Percentiles rank a stretch among this genome's conserved stretches.
Evolutionary conservation across 35 echinoderm and acorn worm genomes (phyloP).

Genomic region (Anneissia japonica): DNA sequence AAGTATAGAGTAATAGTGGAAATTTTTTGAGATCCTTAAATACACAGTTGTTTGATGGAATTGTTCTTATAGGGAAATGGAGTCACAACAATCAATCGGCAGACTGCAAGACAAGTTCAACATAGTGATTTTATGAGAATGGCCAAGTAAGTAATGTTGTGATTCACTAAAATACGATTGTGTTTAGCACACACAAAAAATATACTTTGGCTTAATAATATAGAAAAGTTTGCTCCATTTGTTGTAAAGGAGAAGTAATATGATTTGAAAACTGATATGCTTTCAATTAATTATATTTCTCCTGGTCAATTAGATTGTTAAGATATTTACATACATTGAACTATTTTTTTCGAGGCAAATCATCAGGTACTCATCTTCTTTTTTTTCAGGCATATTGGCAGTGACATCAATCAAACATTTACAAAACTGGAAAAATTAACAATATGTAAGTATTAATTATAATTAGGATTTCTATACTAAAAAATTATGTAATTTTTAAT

Average conservation of each 20-base stretch:
- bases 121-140: constrained; percentile 91
- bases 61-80: constrained; percentile 79
- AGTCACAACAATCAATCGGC: constrained; percentile 31
- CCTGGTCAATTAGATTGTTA: not conserved
- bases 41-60: not conserved
- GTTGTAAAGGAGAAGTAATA: not conserved
- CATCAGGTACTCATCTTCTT: not conserved
- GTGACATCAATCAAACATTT: constrained; percentile 93
- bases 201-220: not conserved
- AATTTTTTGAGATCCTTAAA: no score
- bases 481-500: no score
- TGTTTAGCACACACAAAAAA: not conserved
- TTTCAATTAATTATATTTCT: not conserved
- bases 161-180: not conserved
- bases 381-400: constrained; percentile 81
- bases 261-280: not conserved
- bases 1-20: no score
- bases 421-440: constrained; percentile 98
- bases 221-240: not conserved
- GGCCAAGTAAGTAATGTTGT: constrained; percentile 70
- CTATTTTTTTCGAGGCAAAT: not conserved
- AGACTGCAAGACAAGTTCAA: constrained; percentile 50
- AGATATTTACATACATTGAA: not conserved
- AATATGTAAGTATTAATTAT: constrained; percentile 82
- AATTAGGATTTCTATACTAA: no score